Conservation (phyloP, 2,113 vertebrate species). For the Piaya cayana region DNA sequence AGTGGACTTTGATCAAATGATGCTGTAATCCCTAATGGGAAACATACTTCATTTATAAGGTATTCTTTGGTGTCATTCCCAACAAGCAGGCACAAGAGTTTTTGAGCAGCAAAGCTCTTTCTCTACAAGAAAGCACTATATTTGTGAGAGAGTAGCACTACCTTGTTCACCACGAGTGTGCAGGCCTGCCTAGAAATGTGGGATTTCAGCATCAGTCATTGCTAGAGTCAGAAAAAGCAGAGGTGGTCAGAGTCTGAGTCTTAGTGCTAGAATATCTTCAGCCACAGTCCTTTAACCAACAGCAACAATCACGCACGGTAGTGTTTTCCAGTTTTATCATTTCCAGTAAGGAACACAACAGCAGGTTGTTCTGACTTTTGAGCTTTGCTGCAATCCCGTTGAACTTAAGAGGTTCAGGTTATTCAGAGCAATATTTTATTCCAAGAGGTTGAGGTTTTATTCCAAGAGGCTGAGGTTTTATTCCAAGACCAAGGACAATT, state of each 20-base stretch:
- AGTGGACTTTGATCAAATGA: conserved; percentile 81
- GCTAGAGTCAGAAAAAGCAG: background rate
- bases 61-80: conserved; percentile 82
- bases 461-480: conserved; percentile 60
- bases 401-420: background rate
- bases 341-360: background rate
- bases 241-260: background rate
- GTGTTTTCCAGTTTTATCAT: background rate
- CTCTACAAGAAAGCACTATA: background rate
- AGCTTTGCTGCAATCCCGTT: background rate
- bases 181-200: background rate
- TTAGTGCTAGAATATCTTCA: background rate
- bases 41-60: conserved; percentile 81
- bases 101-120: conserved; percentile 34
- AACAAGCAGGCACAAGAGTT: conserved; percentile 66
- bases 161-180: background rate
- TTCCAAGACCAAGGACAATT: conserved; percentile 63
- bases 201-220: background rate
- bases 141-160: background rate
- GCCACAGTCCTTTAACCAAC: background rate
- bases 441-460: conserved; percentile 66
- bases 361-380: conserved; percentile 7
- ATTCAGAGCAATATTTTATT: conserved; percentile 54
- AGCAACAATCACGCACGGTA: background rate
- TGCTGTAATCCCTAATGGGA: conserved; percentile 81